These are phyloP conservation scores for Callipepla californica DNA, from an alignment of 2,113 vertebrate genomes.

Conservation along the genomic window DNA sequence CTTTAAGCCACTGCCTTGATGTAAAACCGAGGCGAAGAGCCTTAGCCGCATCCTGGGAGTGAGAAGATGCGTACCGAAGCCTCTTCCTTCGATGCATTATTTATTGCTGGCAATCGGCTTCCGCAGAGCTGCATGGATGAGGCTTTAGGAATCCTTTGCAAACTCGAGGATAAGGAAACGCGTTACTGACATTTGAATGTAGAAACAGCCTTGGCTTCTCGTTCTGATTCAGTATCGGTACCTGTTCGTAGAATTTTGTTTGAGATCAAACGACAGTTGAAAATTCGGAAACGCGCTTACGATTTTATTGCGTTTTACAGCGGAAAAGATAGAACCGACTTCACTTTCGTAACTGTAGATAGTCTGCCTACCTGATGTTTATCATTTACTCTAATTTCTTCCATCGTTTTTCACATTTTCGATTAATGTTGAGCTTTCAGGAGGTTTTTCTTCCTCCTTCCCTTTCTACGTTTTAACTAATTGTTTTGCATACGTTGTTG, in stretches of 20 bases:
- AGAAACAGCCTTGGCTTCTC: constrained; percentile 21
- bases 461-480: neutral
- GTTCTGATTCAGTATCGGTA: neutral
- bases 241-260: neutral
- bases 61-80: constrained; percentile 50
- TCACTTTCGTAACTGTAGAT: neutral
- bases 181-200: neutral
- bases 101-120: constrained; percentile 53
- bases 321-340: neutral
- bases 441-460: neutral
- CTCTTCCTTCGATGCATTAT: constrained; percentile 44
- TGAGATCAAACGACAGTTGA: neutral
- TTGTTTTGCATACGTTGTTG: neutral
- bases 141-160: constrained; percentile 58
- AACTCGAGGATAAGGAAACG: constrained; percentile 51
- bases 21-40: constrained; percentile 66
- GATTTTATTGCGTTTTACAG: neutral
- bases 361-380: neutral
- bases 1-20: constrained; percentile 69
- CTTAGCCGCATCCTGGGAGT: constrained; percentile 61
- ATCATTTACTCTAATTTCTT: neutral
- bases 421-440: fast-evolving
- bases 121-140: constrained; percentile 27
- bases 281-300: neutral
- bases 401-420: neutral